phyloP scores from a whole-genome alignment of 2,797 vertebrate species.

The Discoglossus pictus region DNA sequence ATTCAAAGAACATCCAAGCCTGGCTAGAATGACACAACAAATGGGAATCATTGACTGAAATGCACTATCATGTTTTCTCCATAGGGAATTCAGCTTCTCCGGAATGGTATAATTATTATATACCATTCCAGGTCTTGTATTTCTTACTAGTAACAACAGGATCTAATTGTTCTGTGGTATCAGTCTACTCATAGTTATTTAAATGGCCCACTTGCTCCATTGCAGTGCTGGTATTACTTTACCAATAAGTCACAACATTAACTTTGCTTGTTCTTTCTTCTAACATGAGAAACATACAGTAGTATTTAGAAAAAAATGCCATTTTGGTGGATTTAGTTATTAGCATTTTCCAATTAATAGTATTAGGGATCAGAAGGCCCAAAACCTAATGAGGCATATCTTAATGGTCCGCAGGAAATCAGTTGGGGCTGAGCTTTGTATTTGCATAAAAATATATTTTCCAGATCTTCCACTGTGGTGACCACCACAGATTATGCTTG shows the following conservation, averaged over 20 bases:
- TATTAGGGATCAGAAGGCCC: no score
- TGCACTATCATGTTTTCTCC: not conserved
- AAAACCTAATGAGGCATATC: no score
- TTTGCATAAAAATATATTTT: no score
- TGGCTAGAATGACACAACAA: not conserved
- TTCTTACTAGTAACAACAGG: no score
- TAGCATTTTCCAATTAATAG: no score
- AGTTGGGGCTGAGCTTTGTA: no score
- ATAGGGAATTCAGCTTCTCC: not conserved
- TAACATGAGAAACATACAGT: not conserved
- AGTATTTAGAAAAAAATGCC: no score
- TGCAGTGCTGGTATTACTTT: constrained; percentile 1
- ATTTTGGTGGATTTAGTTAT: not conserved
- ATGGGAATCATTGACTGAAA: not conserved
- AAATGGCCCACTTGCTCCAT: constrained; percentile 16
- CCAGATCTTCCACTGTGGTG: no score
- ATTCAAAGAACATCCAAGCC: not conserved
- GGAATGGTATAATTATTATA: not conserved
- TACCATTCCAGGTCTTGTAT: no score
- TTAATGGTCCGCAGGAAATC: no score
- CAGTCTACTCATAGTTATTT: constrained; percentile 14
- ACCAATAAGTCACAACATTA: not conserved
- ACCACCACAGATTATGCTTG: no score
- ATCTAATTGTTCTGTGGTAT: no score
- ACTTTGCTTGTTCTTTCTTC: not conserved